phyloP scores from a whole-genome alignment of 2,888 invertebrate genomes.

The Aethes cnicana region DNA sequence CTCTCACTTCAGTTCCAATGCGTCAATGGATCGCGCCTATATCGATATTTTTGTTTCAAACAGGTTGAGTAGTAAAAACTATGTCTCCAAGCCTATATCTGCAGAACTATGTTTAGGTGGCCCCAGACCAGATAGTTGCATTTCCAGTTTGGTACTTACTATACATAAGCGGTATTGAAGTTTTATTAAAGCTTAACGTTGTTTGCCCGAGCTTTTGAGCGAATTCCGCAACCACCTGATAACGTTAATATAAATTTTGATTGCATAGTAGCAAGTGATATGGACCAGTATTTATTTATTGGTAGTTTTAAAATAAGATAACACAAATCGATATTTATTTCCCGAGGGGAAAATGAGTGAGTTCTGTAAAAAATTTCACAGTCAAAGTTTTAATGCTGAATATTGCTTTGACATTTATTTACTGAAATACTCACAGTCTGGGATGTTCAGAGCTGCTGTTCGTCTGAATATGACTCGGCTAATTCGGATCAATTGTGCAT shows the following conservation, averaged over 20 bases:
- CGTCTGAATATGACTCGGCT: slow-evolving; percentile 14
- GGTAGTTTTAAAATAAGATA: too few relatives aligned
- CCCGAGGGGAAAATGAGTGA: too few relatives aligned
- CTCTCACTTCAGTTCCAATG: slow-evolving; percentile 6
- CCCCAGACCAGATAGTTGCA: slow-evolving; percentile 76
- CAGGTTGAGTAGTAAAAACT: slow-evolving; percentile 57
- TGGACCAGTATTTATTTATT: too few relatives aligned
- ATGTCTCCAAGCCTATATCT: slow-evolving; percentile 76
- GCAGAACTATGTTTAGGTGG: slow-evolving; percentile 71
- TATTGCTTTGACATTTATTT: too few relatives aligned
- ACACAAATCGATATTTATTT: too few relatives aligned
- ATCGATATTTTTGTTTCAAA: slow-evolving; percentile 49
- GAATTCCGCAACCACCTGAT: slow-evolving; percentile 6
- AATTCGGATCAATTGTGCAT: slow-evolving; percentile 23
- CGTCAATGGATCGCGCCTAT: slow-evolving; percentile 46
- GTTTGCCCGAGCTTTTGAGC: slow-evolving; percentile 52
- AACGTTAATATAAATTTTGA: not conserved
- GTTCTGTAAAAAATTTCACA: too few relatives aligned
- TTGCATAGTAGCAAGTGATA: not conserved
- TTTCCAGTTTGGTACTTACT: slow-evolving; percentile 61
- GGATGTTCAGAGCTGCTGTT: slow-evolving; percentile 8
- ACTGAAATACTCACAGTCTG: too few relatives aligned
- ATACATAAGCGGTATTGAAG: slow-evolving; percentile 64
- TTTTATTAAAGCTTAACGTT: slow-evolving; percentile 72
- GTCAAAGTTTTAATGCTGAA: too few relatives aligned